phyloP scores from a whole-genome alignment of 1,140 invertebrate genomes.

The Eciton burchellii region DNA sequence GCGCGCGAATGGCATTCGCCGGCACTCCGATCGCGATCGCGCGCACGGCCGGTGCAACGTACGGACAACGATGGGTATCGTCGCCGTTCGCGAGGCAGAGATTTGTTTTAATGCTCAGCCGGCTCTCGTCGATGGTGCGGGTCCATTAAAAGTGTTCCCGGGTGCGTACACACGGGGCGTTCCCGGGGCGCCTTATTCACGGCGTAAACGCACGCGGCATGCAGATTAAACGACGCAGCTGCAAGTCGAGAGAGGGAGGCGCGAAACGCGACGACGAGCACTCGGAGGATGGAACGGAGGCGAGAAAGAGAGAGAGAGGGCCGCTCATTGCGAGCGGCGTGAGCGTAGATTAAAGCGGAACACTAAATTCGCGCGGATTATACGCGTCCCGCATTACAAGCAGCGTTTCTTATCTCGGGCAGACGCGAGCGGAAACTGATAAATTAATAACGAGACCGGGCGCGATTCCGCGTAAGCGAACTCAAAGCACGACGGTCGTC shows the following conservation, averaged over 20 bases:
- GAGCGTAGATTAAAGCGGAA: conserved; percentile 60
- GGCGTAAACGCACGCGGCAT: conserved; percentile 18
- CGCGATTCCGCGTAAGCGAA: conserved; percentile 46
- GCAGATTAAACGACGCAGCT: conserved; percentile 61
- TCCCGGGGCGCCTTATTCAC: conserved; percentile 49
- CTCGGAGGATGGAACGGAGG: not conserved
- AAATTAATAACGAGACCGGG: conserved; percentile 62
- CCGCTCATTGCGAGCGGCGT: conserved; percentile 16
- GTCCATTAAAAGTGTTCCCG: conserved; percentile 62
- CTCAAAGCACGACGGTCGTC: not conserved
- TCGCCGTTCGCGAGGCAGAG: conserved; percentile 51
- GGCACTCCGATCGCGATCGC: conserved; percentile 39
- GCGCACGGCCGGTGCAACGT: conserved; percentile 34
- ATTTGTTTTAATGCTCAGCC: conserved; percentile 69
- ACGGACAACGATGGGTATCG: conserved; percentile 62
- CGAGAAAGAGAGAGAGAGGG: not conserved
- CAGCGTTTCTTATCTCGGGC: conserved; percentile 19
- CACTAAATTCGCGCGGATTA: conserved; percentile 48
- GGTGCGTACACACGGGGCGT: conserved; percentile 52
- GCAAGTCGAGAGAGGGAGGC: conserved; percentile 27
- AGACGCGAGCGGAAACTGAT: conserved; percentile 36
- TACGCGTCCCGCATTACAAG: not conserved
- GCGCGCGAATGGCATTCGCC: conserved; percentile 47
- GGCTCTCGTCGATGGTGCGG: conserved; percentile 51
- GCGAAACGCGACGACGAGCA: conserved; percentile 51